Percentiles rank a stretch among this genome's conserved stretches.
phyloP scores from a whole-genome alignment of 2,113 vertebrate species.

The Sylvilagus bachmani region DNA sequence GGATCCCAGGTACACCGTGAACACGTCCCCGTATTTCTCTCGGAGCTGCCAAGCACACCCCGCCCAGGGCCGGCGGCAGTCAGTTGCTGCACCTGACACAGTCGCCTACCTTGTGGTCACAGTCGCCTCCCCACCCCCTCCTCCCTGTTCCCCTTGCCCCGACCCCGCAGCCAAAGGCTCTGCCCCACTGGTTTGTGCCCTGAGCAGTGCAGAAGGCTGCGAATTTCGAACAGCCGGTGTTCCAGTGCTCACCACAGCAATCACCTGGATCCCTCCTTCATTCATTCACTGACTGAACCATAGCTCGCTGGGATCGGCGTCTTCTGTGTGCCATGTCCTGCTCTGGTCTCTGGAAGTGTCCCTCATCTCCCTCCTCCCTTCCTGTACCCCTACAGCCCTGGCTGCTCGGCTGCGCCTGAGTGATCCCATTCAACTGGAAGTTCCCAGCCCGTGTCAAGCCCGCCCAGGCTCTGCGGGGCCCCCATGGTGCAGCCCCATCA shows the following conservation, averaged over 20 bases:
- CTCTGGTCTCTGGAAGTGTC: background rate
- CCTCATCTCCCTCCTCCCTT: background rate
- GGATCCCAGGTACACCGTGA: too few species aligned
- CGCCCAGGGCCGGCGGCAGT: too few species aligned
- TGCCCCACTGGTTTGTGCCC: background rate
- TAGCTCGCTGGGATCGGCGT: background rate
- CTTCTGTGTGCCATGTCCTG: background rate
- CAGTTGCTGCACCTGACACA: background rate
- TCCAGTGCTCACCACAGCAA: too few species aligned
- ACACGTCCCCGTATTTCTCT: constrained; percentile 80
- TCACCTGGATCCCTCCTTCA: too few species aligned
- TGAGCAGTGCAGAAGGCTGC: background rate
- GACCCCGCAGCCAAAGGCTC: background rate
- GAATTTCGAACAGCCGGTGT: background rate
- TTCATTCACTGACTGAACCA: too few species aligned
- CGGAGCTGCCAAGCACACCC: constrained; percentile 66
- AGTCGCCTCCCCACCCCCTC: background rate
- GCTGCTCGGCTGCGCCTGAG: too few species aligned
- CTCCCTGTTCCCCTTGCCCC: background rate
- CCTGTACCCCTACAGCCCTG: too few species aligned
- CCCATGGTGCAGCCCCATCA: too few species aligned
- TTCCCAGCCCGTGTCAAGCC: too few species aligned
- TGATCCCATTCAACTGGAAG: too few species aligned
- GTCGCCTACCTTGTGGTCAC: background rate
- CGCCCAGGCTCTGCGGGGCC: too few species aligned